Percentiles rank a stretch among this genome's conserved stretches.
Conservation (phyloP, 2,113 vertebrate genomes). For the Hippocampus zosterae region DNA sequence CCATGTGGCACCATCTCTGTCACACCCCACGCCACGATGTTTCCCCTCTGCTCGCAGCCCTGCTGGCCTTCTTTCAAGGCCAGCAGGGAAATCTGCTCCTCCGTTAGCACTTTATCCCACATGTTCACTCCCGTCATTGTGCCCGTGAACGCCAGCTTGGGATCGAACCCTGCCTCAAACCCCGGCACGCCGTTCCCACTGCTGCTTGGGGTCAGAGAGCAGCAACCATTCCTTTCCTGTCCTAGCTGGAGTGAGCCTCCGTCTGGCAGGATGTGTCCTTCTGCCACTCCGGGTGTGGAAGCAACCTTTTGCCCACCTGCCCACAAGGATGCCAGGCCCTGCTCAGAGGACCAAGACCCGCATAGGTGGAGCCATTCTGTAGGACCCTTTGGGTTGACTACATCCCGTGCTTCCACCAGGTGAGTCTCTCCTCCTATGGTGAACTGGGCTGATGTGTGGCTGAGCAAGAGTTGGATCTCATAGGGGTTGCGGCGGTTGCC, state of each 20-base stretch:
- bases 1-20: conserved; percentile 85
- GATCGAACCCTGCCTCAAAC: conserved; percentile 74
- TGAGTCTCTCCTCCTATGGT: conserved; percentile 75
- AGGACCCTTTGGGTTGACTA: conserved; percentile 46
- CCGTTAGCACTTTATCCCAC: conserved; percentile 82
- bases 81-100: conserved; percentile 70
- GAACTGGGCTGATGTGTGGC: conserved; percentile 63
- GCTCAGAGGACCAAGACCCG: conserved; percentile 78
- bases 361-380: conserved; percentile 84
- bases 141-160: conserved; percentile 81
- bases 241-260: conserved; percentile 87
- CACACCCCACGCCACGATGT: conserved; percentile 86
- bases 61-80: conserved; percentile 54
- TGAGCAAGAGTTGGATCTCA: conserved; percentile 87
- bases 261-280: conserved; percentile 69
- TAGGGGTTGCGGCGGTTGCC: conserved; percentile 84
- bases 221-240: conserved; percentile 83
- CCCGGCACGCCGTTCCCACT: conserved; percentile 70
- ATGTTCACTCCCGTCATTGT: conserved; percentile 90
- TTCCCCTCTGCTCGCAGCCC: conserved; percentile 78
- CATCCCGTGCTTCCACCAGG: conserved; percentile 58
- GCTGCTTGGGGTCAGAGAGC: conserved; percentile 5
- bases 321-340: conserved; percentile 78
- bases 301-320: conserved; percentile 68
- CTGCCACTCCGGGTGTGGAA: conserved; percentile 57